Conservation (phyloP, 2,888 invertebrate genomes). For the Alloscopus bannaensis region DNA sequence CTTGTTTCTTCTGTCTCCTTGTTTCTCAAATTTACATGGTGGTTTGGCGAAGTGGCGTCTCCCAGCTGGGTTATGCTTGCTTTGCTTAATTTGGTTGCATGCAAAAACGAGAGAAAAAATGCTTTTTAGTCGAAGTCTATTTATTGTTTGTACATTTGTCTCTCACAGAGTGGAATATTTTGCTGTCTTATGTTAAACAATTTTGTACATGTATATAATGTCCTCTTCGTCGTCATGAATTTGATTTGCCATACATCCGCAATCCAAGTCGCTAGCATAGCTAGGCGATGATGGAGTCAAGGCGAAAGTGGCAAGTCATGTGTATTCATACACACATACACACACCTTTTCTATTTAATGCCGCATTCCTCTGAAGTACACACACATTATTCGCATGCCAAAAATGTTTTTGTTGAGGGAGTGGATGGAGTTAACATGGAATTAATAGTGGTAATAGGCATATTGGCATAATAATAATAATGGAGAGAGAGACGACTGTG, state of each 20-base stretch:
- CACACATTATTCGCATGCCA: slow-evolving; percentile 16
- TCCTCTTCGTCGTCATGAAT: slow-evolving; percentile 25
- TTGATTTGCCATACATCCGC: slow-evolving; percentile 45
- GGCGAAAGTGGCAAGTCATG: slow-evolving; percentile 41
- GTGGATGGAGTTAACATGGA: slow-evolving; percentile 39
- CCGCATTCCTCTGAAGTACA: slow-evolving; percentile 2
- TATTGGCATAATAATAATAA: slow-evolving; percentile 7
- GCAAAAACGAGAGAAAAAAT: not conserved
- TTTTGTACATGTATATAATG: not conserved
- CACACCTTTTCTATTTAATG: too few relatives aligned
- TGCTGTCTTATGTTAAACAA: slow-evolving; percentile 12
- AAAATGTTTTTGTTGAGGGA: slow-evolving; percentile 35
- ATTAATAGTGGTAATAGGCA: not conserved
- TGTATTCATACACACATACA: too few relatives aligned
- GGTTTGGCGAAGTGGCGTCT: slow-evolving; percentile 32
- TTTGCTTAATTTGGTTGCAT: slow-evolving; percentile 45
- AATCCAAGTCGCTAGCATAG: slow-evolving; percentile 26
- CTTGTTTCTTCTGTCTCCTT: slow-evolving; percentile 40
- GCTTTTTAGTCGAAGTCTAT: slow-evolving; percentile 4
- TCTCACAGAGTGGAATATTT: slow-evolving; percentile 26
- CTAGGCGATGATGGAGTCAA: slow-evolving; percentile 33
- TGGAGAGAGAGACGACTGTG: slow-evolving; percentile 9
- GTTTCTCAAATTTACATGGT: slow-evolving; percentile 41
- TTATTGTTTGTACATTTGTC: slow-evolving; percentile 31
- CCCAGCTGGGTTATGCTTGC: slow-evolving; percentile 7